Evolutionary conservation across 2,797 vertebrate genomes (phyloP).

Genomic region (Decapterus maruadsi): DNA sequence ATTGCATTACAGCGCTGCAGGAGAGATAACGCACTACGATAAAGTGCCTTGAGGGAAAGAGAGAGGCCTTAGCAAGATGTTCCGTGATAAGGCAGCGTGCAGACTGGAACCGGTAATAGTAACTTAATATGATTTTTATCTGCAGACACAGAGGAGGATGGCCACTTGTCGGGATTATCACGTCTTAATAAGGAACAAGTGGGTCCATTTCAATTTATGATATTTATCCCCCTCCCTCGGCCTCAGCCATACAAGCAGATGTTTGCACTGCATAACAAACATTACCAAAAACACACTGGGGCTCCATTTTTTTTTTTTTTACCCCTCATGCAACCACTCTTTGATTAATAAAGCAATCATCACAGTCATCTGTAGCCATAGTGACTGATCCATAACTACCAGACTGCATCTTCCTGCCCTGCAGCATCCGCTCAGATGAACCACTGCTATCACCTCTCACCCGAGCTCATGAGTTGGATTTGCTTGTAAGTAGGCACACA

Average conservation of each 20-base stretch:
- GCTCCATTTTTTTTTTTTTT: not conserved
- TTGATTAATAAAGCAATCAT: constrained; percentile 51
- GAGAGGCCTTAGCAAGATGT: constrained; percentile 70
- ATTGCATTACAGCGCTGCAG: constrained; percentile 66
- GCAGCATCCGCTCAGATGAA: constrained; percentile 67
- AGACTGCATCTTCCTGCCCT: constrained; percentile 50
- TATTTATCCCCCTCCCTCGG: constrained; percentile 18
- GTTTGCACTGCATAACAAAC: not conserved
- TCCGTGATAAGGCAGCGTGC: constrained; percentile 57
- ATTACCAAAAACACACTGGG: not conserved
- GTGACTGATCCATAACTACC: constrained; percentile 21
- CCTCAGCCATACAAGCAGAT: constrained; percentile 6
- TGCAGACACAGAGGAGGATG: constrained; percentile 44
- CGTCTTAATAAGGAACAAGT: constrained; percentile 58
- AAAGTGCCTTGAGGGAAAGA: constrained; percentile 64
- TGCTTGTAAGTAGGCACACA: constrained; percentile 45
- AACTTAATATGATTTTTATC: constrained; percentile 74
- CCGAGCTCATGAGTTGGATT: constrained; percentile 58
- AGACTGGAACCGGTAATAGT: constrained; percentile 54
- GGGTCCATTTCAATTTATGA: constrained; percentile 55
- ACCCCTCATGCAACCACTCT: not conserved
- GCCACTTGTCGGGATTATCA: constrained; percentile 62
- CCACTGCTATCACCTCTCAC: constrained; percentile 58
- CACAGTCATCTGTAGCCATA: constrained; percentile 26
- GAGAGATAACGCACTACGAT: constrained; percentile 66